Base-by-base conservation (phyloP, 1,140 invertebrate species). In the Saccostrea echinata region DNA sequence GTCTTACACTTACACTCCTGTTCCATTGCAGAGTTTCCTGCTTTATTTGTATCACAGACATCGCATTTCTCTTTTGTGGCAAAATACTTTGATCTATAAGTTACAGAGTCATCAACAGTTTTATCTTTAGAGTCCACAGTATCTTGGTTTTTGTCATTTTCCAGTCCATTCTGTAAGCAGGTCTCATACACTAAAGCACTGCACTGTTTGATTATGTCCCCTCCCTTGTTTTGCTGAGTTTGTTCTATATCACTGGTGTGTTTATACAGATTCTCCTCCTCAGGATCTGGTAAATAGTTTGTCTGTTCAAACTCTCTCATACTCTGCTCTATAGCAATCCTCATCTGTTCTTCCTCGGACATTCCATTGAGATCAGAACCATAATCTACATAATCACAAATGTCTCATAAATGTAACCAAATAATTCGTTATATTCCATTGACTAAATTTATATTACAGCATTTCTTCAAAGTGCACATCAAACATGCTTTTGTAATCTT, bases 301-400 rank as follows among this genome's bases (percentile, higher is more conserved):
- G 35, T 33, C 33, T 52, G 64, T 82, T 85, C 86, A 35, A 64
- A 85, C 33, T 89, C 84, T 57, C 81, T 85, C 64, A 92, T 64
- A 87, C 91, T 92, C 43, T 87, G 35, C 27, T 90, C 88, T 71
- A 91, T 89, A 24, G 90, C 91, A n/a, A 90, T 52, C 68, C 84
- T 53, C 57, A 90, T 84, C 76, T 88, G 87, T 61, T 90, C 90
- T 18, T 90, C 85, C 61, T 90, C 90, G 9, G 90, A 87, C 87
- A 90, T 84, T 16, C 35, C 84, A 64, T 88, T n/a, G 1, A 90
- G 57, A 76, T 80, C 55, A 1, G 52, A 76, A 11, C 61, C 84
- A 83, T 89, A 89, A 53, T 84, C 82, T 84, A 18, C 13, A 84
- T 16, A 76, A 18, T 16, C 1, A 4, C 43, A 43, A 43, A 43